phyloP scores from a whole-genome alignment of 2,113 vertebrate genomes.

The Coregonus clupeaformis region DNA sequence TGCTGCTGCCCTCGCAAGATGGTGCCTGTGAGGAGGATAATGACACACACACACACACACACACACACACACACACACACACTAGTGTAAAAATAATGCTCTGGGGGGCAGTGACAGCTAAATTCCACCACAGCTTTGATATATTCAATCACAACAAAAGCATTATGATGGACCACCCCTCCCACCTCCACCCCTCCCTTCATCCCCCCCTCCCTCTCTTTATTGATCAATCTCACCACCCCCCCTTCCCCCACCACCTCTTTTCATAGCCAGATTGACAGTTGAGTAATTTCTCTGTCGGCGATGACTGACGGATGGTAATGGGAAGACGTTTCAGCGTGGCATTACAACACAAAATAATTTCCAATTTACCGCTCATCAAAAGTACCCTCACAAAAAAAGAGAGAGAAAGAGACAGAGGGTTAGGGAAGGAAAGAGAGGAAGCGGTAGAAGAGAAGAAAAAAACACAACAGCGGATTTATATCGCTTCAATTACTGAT shows the following conservation, averaged over 20 bases:
- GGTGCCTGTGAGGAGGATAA: slow-evolving; percentile 35
- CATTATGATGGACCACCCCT: slow-evolving; percentile 48
- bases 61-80: slow-evolving; percentile 16
- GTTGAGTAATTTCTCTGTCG: slow-evolving; percentile 83
- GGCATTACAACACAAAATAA: slow-evolving; percentile 83
- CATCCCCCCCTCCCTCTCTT: slow-evolving; percentile 40
- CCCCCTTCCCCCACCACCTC: slow-evolving; percentile 54
- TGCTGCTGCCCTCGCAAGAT: slow-evolving; percentile 50
- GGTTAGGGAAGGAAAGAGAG: slow-evolving; percentile 31
- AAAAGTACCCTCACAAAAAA: slow-evolving; percentile 74
- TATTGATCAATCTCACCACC: slow-evolving; percentile 84
- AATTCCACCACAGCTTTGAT: slow-evolving; percentile 61
- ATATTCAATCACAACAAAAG: slow-evolving; percentile 67
- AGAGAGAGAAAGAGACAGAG: slow-evolving; percentile 35
- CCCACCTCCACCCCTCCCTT: slow-evolving; percentile 6
- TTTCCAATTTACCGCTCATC: slow-evolving; percentile 93
- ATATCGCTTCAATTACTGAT: slow-evolving; percentile 93
- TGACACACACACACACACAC: slow-evolving; percentile 15
- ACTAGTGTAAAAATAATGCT: not conserved
- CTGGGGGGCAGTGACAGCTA: slow-evolving; percentile 33
- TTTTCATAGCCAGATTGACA: slow-evolving; percentile 84
- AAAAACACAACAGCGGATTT: slow-evolving; percentile 81
- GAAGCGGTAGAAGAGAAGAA: slow-evolving; percentile 22
- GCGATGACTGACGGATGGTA: slow-evolving; percentile 83
- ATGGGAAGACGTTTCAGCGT: slow-evolving; percentile 85